Percentiles rank a stretch among this genome's conserved stretches.
These are phyloP conservation scores for Odontesthes bonariensis DNA, from an alignment of 2,113 vertebrate species.

Conservation along the genomic window DNA sequence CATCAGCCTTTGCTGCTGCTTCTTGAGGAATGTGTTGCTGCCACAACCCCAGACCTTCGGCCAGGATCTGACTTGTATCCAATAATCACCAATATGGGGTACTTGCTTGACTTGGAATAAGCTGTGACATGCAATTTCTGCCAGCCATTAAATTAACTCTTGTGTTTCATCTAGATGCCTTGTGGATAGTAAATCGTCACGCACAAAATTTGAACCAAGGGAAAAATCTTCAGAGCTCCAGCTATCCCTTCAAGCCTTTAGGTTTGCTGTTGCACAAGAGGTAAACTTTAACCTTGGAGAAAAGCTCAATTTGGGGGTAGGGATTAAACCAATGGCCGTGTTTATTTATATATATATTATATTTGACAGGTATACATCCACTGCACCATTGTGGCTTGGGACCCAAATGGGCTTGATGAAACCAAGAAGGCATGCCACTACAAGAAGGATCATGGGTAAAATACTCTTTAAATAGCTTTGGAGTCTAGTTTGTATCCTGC, in stretches of 20 bases:
- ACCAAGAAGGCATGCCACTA: constrained; percentile 84
- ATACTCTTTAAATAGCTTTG: accelerated
- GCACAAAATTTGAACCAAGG: constrained; percentile 77
- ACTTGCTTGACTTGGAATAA: background rate
- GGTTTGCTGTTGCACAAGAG: constrained; percentile 72
- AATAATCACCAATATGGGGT: constrained; percentile 85
- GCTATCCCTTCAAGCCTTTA: constrained; percentile 80
- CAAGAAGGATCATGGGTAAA: constrained; percentile 65
- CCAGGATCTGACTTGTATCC: constrained; percentile 49
- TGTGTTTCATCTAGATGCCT: constrained; percentile 75
- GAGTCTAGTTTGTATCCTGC: background rate
- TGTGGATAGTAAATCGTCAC: constrained; percentile 72
- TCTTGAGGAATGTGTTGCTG: constrained; percentile 79
- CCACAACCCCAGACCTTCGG: constrained; percentile 54
- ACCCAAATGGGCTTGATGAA: constrained; percentile 61
- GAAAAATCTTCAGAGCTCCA: constrained; percentile 55
- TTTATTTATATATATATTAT: no score
- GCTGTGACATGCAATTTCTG: background rate
- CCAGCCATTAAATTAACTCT: accelerated
- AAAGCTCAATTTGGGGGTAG: no score
- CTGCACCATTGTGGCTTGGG: constrained; percentile 77
- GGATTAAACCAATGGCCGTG: no score
- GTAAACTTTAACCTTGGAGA: constrained; percentile 36
- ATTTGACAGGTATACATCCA: constrained; percentile 79
- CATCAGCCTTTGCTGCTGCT: constrained; percentile 78